Evolutionary conservation across 1,140 invertebrate genomes (phyloP), one percentile per base, ranked within the genome.

Genomic region (Hirudo medicinalis): DNA sequence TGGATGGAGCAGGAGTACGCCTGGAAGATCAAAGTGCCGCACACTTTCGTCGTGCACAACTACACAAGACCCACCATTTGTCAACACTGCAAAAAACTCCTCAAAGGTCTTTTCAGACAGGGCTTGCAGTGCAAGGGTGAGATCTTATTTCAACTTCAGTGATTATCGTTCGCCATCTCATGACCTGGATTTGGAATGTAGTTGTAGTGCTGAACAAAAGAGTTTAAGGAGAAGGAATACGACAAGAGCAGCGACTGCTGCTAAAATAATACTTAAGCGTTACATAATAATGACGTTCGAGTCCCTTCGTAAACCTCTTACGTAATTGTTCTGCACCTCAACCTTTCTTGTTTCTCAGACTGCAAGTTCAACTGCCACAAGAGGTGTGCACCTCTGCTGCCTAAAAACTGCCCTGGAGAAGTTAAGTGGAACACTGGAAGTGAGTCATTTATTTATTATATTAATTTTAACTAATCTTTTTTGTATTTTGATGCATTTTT

Each of bases 361-460:
- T 98, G 95, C 80, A 92, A 94, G 80, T 97, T 94, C 82, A 98
- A 99, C 85, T 92, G 90, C 73, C 95, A 98, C 82, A 93, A 96
- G 80, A 97, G 97, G 82, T 98, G 95, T 83, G 86, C 92, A 74
- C 90, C 92, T 32, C 88, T 89, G 82, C 90, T 97, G 75, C 92
- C 94, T 25, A 95, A 92, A 83, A 92, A 97, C 82, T 99, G 95
- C 85, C 89, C 90, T 22, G 94, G 92, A 20, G 93, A 97, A 82
- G 80, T 82, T 19, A 83, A 82, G 6, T 82, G 80, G 74, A 80
- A 81, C 75, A 73, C 76, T 54, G 78, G 80, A 78, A 78, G 78
- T 80, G 77, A 75, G 73, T 69, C 60, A 36, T 72, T 36, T 49
- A 15, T 49, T 49, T 49, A 2, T 49, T 49, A 49, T 5, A 49